Base-by-base conservation (phyloP, 2,888 invertebrate species). In the Volucella inanis region DNA sequence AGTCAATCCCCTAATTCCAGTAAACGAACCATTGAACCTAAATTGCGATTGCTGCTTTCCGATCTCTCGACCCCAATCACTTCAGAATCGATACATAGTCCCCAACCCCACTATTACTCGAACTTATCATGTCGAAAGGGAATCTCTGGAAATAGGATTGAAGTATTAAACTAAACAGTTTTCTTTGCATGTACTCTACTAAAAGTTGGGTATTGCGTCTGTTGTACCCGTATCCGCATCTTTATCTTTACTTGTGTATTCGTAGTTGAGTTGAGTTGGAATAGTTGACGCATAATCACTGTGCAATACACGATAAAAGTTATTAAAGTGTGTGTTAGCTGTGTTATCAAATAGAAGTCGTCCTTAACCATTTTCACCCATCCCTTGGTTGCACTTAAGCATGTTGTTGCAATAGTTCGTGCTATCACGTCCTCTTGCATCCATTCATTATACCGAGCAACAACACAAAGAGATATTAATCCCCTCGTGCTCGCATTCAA, bases 381-480 rank as follows among this genome's bases (percentile, higher is more conserved):
- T 45, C 54, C 64, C 22, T 41, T 39, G 45, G 65, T 59, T 79
- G 79, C 83, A 80, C 84, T 84, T 80, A 71, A 80, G 83, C 64
- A 70, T 84, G 84, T 80, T 80, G 80, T 80, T 84, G 84, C 84
- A 84, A 65, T 84, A 79, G 84, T 75, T 80, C 80, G 57, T 80
- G 80, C 65, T 80, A 84, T 84, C 84, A 67, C 75, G 84, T 68
- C 76, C 75, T 71, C 78, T 15, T 45, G 62, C 78, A 68, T 57
- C 79, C 75, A 79, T 79, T 71, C 61, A 76, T 67, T 79, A 75
- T 80, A 22, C 31, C 54, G 49, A 50, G 54, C 65, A 75, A 76
- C 65, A 80, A 84, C 70, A 84, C 80, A 72, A 83, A 75, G 43
- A 78, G 52, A 61, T 75, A 80, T 61, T 75, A 70, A 78, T 41